A percentile compares a stretch with the other conserved stretches of the same genome.
These are phyloP conservation scores for Stichopus chloronotus DNA, from an alignment of 35 echinoderm and acorn worm genomes.

Conservation along the genomic window DNA sequence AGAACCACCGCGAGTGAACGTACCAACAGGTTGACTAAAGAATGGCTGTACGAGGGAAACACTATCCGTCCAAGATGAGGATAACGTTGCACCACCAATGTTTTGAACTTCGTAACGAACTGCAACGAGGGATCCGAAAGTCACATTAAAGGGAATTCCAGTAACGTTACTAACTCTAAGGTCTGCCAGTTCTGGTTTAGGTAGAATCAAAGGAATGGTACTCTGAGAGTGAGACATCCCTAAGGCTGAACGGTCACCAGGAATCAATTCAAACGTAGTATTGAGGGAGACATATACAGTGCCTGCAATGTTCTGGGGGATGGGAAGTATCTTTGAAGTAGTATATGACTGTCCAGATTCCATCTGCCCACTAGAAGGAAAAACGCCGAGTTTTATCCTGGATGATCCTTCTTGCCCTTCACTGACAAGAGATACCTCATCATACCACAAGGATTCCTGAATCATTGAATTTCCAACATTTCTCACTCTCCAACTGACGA, in stretches of 20 bases:
- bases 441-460: slow-evolving; percentile 25
- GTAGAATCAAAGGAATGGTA: background rate
- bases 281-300: background rate
- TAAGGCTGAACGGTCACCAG: background rate
- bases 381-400: background rate
- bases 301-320: slow-evolving; percentile 25
- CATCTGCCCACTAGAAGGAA: slow-evolving; percentile 34
- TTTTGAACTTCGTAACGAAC: slow-evolving; percentile 45
- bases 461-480: slow-evolving; percentile 48
- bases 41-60: slow-evolving; percentile 28
- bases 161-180: background rate
- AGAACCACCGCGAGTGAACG: background rate
- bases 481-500: slow-evolving; percentile 38
- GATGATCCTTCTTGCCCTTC: no score
- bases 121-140: slow-evolving; percentile 1
- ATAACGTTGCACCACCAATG: slow-evolving; percentile 29
- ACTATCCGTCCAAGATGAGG: slow-evolving; percentile 57
- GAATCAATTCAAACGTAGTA: slow-evolving; percentile 2
- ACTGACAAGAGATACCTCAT: background rate
- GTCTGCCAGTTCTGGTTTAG: background rate
- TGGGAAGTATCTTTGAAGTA: slow-evolving; percentile 1
- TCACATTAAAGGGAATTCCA: slow-evolving; percentile 46
- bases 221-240: background rate
- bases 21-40: background rate
- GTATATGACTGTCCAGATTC: slow-evolving; percentile 35